Evolutionary conservation across 2,797 vertebrate species (phyloP).

Genomic region (Paedocypris micromegethes): DNA sequence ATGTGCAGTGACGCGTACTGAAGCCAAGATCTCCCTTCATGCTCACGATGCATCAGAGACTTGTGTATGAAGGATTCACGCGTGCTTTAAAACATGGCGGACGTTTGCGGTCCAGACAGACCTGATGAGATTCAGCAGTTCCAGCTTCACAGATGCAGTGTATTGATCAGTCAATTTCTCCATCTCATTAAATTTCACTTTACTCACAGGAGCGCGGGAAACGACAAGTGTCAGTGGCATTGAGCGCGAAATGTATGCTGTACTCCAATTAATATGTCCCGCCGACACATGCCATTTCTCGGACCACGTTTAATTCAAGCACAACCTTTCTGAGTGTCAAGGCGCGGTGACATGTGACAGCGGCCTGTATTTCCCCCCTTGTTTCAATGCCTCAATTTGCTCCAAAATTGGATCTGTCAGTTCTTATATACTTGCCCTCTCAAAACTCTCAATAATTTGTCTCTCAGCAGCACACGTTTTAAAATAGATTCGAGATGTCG

Average conservation of each 20-base stretch:
- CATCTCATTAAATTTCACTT: conserved; percentile 19
- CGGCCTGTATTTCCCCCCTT: conserved; percentile 6
- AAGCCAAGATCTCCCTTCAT: conserved; percentile 20
- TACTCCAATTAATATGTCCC: conserved; percentile 25
- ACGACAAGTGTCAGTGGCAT: conserved; percentile 33
- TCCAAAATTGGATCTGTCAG: conserved; percentile 29
- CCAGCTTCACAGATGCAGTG: background rate
- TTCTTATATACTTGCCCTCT: conserved; percentile 24
- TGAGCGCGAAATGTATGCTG: conserved; percentile 17
- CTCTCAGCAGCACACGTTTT: conserved; percentile 9
- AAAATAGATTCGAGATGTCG: conserved; percentile 19
- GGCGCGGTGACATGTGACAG: conserved; percentile 5
- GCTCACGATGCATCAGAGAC: conserved; percentile 21
- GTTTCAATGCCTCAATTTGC: conserved; percentile 20
- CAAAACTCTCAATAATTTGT: conserved; percentile 12
- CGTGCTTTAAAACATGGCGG: conserved; percentile 2
- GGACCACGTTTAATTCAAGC: conserved; percentile 14
- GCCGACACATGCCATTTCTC: conserved; percentile 12
- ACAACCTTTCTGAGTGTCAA: conserved; percentile 6
- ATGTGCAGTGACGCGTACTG: conserved; percentile 37
- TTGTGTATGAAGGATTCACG: conserved; percentile 8
- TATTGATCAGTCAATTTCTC: conserved; percentile 5
- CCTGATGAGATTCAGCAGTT: conserved; percentile 17
- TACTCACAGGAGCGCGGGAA: conserved; percentile 6
- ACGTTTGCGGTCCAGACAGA: background rate